These are phyloP conservation scores for Manis pentadactyla DNA, from an alignment of 2,797 vertebrate species.

Conservation along the genomic window DNA sequence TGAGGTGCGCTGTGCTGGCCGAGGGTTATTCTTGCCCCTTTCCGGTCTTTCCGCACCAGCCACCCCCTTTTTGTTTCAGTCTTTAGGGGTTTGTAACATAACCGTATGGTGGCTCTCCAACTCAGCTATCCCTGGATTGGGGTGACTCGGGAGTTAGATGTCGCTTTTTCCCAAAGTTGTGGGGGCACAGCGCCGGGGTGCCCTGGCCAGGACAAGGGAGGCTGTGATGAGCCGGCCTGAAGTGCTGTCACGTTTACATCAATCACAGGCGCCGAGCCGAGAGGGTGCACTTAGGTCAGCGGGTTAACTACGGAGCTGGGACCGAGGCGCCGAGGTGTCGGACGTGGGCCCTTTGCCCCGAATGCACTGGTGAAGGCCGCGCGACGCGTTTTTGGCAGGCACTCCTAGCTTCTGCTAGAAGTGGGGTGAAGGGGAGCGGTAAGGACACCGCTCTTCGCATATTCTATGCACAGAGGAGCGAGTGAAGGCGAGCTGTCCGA, in stretches of 20 bases:
- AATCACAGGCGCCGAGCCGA: conserved; percentile 59
- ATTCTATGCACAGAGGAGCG: background rate
- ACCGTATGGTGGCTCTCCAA: background rate
- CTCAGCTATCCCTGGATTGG: background rate
- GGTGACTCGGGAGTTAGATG: conserved; percentile 33
- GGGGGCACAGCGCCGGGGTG: background rate
- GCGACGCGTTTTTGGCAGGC: background rate
- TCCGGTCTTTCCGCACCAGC: background rate
- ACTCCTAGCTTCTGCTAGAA: conserved; percentile 16
- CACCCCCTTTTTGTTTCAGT: background rate
- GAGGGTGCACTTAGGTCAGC: conserved; percentile 54
- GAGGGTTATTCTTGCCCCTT: background rate
- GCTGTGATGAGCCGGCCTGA: background rate
- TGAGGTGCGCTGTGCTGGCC: background rate
- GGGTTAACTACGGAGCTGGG: conserved; percentile 27
- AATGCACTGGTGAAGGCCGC: background rate
- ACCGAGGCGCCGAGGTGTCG: background rate
- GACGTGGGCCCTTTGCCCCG: conserved; percentile 54
- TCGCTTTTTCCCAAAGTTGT: conserved; percentile 65
- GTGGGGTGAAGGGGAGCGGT: background rate
- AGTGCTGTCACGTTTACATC: conserved; percentile 67
- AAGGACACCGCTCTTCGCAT: background rate
- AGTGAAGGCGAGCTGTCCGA: conserved; percentile 45
- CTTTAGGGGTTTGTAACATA: background rate
- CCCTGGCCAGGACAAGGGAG: background rate